Conservation (phyloP, 2,888 invertebrate species). For the Anthophora plumipes region DNA sequence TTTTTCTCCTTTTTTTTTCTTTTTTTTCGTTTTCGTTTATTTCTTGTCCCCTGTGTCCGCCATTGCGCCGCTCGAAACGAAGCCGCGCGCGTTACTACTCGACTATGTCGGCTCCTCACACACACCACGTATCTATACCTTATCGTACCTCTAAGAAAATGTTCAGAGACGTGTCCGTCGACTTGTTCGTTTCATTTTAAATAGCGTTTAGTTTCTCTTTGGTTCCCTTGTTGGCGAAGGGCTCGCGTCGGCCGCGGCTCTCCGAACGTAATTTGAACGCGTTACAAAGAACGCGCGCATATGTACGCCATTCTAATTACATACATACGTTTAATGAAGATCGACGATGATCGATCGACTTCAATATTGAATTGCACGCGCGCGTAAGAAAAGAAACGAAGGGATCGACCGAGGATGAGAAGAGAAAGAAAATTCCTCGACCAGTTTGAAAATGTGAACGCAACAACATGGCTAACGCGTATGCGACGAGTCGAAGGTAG, state of each 20-base stretch:
- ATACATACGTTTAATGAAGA: conserved; percentile 8
- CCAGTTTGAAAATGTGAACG: background rate
- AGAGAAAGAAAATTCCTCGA: background rate
- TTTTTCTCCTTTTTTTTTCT: background rate
- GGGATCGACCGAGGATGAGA: background rate
- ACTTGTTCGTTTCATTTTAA: conserved; percentile 35
- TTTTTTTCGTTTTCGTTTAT: background rate
- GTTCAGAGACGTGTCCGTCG: conserved; percentile 38
- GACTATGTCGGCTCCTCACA: conserved; percentile 45
- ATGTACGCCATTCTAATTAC: background rate
- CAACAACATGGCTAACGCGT: conserved; percentile 7
- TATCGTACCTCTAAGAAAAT: conserved; percentile 33
- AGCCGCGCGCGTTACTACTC: conserved; percentile 7
- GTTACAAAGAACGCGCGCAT: conserved; percentile 13
- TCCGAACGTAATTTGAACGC: conserved; percentile 25
- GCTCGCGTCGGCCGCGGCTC: conserved; percentile 32
- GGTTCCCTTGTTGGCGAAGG: conserved; percentile 49
- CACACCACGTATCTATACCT: conserved; percentile 39
- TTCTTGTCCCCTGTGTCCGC: background rate
- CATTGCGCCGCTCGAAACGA: background rate
- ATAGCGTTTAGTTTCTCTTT: conserved; percentile 44
- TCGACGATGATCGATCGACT: conserved; percentile 16
- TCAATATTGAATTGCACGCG: too few species aligned
- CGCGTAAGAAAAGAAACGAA: background rate
- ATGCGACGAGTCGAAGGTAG: conserved; percentile 24